These are phyloP conservation scores for Drosophila yakuba DNA, from an alignment of 1,140 invertebrate genomes.

Conservation along the genomic window DNA sequence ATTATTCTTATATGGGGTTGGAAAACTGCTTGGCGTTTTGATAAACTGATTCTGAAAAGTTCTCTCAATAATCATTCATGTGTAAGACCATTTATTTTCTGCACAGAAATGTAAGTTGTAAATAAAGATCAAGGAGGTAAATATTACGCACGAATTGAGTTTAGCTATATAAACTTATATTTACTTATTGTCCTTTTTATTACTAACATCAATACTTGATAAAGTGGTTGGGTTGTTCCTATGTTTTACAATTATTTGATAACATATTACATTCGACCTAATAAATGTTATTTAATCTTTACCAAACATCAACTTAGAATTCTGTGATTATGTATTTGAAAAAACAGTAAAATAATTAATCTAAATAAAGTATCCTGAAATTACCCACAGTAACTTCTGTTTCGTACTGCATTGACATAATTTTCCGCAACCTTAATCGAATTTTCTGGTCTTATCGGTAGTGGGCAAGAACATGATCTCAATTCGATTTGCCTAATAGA, in stretches of 20 bases:
- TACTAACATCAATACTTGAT: too few relatives aligned
- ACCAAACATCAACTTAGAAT: too few relatives aligned
- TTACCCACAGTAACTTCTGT: not conserved
- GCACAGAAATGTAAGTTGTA: slow-evolving; percentile 11
- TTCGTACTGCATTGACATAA: not conserved
- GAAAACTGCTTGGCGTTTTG: slow-evolving; percentile 7
- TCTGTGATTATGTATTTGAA: too few relatives aligned
- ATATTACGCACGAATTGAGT: not conserved
- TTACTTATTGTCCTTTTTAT: not conserved
- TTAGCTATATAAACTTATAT: not conserved
- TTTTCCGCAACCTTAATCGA: slow-evolving; percentile 48
- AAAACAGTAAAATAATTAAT: too few relatives aligned
- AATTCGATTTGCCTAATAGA: slow-evolving; percentile 51
- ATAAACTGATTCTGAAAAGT: slow-evolving; percentile 19
- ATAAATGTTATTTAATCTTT: too few relatives aligned
- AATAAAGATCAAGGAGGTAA: slow-evolving; percentile 8
- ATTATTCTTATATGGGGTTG: slow-evolving; percentile 48
- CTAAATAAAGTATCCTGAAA: not conserved
- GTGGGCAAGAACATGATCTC: slow-evolving; percentile 24
- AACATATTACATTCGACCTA: too few relatives aligned
- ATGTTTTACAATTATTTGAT: too few relatives aligned
- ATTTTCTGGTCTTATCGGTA: slow-evolving; percentile 31
- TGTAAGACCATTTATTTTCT: slow-evolving; percentile 17
- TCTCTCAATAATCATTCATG: slow-evolving; percentile 33
- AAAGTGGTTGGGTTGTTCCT: too few relatives aligned